These are phyloP conservation scores for Metaphire vulgaris DNA, from an alignment of 1,140 invertebrate species.

Conservation along the genomic window DNA sequence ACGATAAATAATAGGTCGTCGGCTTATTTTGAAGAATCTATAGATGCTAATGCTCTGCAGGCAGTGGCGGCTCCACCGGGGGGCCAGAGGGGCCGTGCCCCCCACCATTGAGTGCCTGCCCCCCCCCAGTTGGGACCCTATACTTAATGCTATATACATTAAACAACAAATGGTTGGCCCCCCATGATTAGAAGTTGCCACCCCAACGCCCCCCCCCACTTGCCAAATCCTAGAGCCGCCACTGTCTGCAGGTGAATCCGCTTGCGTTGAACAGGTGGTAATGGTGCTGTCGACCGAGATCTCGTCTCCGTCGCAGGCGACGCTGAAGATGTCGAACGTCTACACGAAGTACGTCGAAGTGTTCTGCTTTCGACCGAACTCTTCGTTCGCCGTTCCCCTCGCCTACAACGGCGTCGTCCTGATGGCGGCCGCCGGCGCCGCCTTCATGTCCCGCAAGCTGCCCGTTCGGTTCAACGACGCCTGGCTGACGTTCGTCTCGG, in stretches of 20 bases:
- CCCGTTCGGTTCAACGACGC: constrained; percentile 43
- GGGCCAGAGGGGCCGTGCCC: no score
- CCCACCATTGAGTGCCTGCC: no score
- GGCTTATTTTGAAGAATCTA: no score
- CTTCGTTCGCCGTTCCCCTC: background rate
- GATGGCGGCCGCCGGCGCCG: constrained; percentile 43
- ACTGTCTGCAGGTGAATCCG: background rate
- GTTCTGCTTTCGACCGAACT: background rate
- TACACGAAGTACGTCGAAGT: background rate
- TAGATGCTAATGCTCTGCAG: no score
- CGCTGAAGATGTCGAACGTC: background rate
- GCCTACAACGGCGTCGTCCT: background rate
- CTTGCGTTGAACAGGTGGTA: background rate
- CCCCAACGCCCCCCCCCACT: background rate
- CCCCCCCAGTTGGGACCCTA: no score
- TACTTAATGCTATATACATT: no score
- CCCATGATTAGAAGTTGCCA: no score
- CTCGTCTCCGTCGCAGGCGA: background rate
- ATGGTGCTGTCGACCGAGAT: background rate
- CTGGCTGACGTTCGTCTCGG: constrained; percentile 39
- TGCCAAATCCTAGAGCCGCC: background rate
- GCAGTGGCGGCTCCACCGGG: no score
- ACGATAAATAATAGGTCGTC: no score
- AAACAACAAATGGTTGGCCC: no score
- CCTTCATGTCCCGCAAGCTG: constrained; percentile 58